Evolutionary conservation across 1,140 invertebrate species (phyloP), one percentile per base, ranked within the genome.

Genomic region (Saccostrea cuccullata): DNA sequence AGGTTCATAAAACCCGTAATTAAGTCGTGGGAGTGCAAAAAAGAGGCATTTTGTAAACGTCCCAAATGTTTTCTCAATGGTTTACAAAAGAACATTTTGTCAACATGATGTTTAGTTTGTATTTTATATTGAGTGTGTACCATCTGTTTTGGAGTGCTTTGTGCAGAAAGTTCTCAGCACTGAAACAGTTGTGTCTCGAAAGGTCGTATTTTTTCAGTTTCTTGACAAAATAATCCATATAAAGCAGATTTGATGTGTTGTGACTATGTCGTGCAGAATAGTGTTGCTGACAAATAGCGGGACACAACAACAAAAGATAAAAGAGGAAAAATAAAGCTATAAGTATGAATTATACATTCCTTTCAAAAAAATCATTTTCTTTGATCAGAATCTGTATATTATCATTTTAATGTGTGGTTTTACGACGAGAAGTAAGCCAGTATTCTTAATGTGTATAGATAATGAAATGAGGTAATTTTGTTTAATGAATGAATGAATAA

Each of bases 161-260:
- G 8, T 77, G 30, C 70, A 13, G 11, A 6, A 15, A 77, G 70
- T 77, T 77, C 70, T 26, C 70, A 77, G 70, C 15, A 64, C 58
- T 20, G 58, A 20, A 64, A 30, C 26, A 26, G 13, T 30, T 26
- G 70, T 77, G 70, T 36, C 70, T 36, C 12, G 23, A 36, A 15
- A 11, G 23, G 12, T 30, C 13, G 30, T 30, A 77, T 15, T 30
- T 30, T 30, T 77, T 77, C 70, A 77, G 26, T 77, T 36, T 36
- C 15, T 36, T 30, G 70, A 77, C 70, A 77, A 77, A 77, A 30
- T 77, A 36, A 77, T 77, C 70, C 70, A 77, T 77, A 77, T 36
- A 13, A 30, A 36, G 70, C 70, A 26, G 11, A 36, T 15, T 12
- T 17, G 15, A 77, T 36, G 30, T 12, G 9, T 30, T 12, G 8